Base-by-base conservation (phyloP, 2,888 invertebrate species). In the Cepaea hortensis region DNA sequence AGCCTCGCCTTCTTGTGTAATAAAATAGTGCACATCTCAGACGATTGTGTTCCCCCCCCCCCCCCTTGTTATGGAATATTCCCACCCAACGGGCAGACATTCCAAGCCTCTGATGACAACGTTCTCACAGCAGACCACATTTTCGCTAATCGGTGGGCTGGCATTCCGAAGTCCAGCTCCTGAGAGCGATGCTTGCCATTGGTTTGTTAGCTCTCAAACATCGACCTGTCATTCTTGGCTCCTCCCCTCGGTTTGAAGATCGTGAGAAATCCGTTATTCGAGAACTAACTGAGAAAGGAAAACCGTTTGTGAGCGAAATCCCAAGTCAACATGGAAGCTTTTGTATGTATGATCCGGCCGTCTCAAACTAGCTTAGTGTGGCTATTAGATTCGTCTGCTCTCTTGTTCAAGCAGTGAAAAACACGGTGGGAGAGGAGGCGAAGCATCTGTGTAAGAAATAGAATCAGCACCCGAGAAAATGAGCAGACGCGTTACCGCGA, bases 241-340 rank as follows among this genome's bases (percentile, higher is more conserved):
- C 81, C 85, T 81, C 85, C 85, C 65, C 48, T 55, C 65, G 18
- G 75, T 85, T 81, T 75, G 50, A 85, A 81, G n/a, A 48, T 85
- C 85, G 85, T 85, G 85, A 85, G 81, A 81, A 85, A 81, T 4
- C 46, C 65, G 65, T 46, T 61, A 62, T 81, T 80, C 48, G 61
- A 62, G 85, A 70, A 9, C 70, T 15, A 35, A 35, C n/a, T 0
- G 70, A 18, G 79, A 85, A 79, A 85, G 79, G 70, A 68, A 85
- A 80, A 77, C 77, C 70, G 77, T 85, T 79, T 77, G 50, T 70
- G 79, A 77, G 84, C 9, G 18, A 85, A 85, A 75, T 77, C 84
- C 9, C 23, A 50, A 50, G 84, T 85, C 77, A 85, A 85, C 79
- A 85, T 62, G 20, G 13, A 18, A n/a, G n/a, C 70, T 77, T 23